Base-by-base conservation (phyloP, 2,888 invertebrate genomes). In the Incurvaria masculella region DNA sequence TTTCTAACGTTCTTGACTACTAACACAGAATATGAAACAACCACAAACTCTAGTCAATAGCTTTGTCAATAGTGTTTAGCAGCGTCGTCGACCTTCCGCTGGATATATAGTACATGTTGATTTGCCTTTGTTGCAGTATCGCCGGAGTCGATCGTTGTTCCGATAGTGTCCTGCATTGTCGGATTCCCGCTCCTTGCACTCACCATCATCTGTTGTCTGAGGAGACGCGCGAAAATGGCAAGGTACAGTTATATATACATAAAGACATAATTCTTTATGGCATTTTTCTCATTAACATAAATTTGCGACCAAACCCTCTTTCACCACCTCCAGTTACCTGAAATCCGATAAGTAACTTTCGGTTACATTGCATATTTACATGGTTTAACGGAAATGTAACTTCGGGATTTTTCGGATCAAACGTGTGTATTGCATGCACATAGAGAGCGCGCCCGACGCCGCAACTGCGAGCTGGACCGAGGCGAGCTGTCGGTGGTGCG, bases 111-210 rank as follows among this genome's bases (percentile, higher is more conserved):
- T 39, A 16, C 2, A n/a, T n/a, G 20, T 5, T 21, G 17, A 14
- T 44, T 11, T 18, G 33, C 45, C 26, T 53, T 57, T 55, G 48
- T 82, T 81, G 21, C 84, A 93, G 93, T 93, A 55, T 87, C 91
- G 44, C 91, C 92, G 46, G 92, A 93, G 71, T 91, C 90, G 47
- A 89, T 93, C 57, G 91, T 93, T 47, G 87, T 93, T 56, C 92
- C 93, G 41, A 93, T 93, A 57, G 88, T 93, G 45, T 92, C 93
- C 48, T 92, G 93, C 69, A 94, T 94, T 64, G 84, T 94, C 62
- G 93, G 93, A 50, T 94, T 94, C 63, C 94, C 94, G 38, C 75
- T 94, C 55, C 70, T 94, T 64, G 93, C 93, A 2, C 80, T 94
- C 51, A 83, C 93, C 55, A 88, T 94, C 54, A 93, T 94, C 61